Conservation (phyloP, 2,113 vertebrate species). For the Eretmochelys imbricata region DNA sequence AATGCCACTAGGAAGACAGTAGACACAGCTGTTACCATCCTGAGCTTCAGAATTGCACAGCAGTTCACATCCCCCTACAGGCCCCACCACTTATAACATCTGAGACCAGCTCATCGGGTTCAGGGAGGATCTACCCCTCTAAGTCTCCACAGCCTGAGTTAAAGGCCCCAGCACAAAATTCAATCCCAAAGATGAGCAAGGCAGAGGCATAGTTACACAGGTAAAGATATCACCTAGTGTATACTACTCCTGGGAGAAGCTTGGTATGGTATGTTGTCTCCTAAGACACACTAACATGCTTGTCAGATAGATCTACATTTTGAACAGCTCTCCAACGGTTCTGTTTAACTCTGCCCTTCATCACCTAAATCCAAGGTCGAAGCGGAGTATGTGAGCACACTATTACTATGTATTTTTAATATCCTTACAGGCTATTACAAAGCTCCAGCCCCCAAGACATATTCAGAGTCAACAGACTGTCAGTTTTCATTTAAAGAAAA, state of each 20-base stretch:
- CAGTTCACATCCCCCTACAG: too few species aligned
- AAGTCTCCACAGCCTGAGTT: neutral
- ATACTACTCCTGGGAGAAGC: fast-evolving
- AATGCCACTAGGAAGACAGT: too few species aligned
- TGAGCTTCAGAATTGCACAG: too few species aligned
- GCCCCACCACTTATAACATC: too few species aligned
- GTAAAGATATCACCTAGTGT: neutral
- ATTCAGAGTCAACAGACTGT: neutral
- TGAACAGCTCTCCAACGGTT: too few species aligned
- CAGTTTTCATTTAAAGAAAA: neutral
- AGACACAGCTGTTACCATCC: too few species aligned
- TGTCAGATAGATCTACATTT: too few species aligned
- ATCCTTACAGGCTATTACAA: neutral
- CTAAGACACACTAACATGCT: neutral
- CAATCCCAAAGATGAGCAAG: neutral
- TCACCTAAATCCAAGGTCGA: neutral
- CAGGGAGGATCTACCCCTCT: too few species aligned
- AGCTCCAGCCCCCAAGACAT: neutral
- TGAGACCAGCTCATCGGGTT: too few species aligned
- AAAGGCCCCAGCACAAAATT: neutral
- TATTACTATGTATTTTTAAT: neutral
- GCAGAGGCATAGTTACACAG: neutral
- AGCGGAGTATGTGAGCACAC: neutral
- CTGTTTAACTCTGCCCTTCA: neutral
- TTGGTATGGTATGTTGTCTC: neutral